Evolutionary conservation across 1,140 invertebrate genomes (phyloP).

Genomic region (Drosophila virilis): DNA sequence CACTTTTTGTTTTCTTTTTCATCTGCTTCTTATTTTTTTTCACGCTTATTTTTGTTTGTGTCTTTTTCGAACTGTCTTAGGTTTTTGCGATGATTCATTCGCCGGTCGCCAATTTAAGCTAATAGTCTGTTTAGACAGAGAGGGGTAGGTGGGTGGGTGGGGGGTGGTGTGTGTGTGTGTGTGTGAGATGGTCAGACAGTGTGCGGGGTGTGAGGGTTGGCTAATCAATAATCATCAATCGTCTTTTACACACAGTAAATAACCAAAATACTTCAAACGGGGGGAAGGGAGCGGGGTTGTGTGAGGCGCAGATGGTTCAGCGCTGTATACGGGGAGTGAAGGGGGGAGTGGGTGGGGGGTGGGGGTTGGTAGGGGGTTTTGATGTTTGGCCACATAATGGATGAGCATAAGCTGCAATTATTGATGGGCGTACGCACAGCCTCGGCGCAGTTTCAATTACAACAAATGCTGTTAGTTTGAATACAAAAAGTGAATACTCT

Average conservation of each 20-base stretch:
- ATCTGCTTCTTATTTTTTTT: background rate
- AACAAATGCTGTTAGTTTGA: conserved; percentile 8
- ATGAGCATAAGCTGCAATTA: conserved; percentile 78
- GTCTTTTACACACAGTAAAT: conserved; percentile 78
- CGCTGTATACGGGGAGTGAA: no score
- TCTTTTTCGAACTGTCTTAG: background rate
- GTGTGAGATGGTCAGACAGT: no score
- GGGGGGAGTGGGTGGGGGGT: background rate
- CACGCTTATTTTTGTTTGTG: background rate
- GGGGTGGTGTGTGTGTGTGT: background rate
- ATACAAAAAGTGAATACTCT: background rate
- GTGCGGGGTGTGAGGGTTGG: background rate
- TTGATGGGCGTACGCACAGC: conserved; percentile 57
- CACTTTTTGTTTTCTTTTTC: conserved; percentile 7
- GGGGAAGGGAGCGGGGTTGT: background rate
- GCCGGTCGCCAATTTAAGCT: conserved; percentile 39
- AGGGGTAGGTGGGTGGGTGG: no score
- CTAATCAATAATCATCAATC: conserved; percentile 81
- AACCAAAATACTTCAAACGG: conserved; percentile 20
- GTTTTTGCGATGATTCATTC: conserved; percentile 64
- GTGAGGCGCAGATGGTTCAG: no score
- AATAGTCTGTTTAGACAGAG: conserved; percentile 3
- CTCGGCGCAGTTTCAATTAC: conserved; percentile 27
- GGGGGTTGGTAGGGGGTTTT: background rate
- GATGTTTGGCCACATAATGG: conserved; percentile 55